Percentiles rank a stretch among this genome's conserved stretches.
Conservation (phyloP, 2,888 invertebrate species). For the Ennomos quercinarius region DNA sequence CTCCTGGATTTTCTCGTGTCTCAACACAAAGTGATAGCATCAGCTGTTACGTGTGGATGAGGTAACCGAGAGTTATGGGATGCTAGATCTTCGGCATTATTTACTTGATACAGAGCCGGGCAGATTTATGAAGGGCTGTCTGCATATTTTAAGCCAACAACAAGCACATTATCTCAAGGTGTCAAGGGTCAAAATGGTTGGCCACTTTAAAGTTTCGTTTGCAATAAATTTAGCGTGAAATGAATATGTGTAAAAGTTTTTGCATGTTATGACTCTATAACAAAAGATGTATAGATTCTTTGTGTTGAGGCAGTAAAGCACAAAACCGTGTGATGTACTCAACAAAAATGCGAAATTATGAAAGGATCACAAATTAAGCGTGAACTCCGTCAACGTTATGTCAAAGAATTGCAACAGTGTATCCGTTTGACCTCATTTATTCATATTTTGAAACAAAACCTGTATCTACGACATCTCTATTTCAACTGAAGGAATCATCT, state of each 20-base stretch:
- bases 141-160: constrained; percentile 9
- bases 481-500: constrained; percentile 8
- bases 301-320: constrained; percentile 2
- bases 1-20: constrained; percentile 38
- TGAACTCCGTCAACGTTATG: constrained; percentile 21
- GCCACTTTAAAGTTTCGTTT: not conserved
- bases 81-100: constrained; percentile 35
- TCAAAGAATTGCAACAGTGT: constrained; percentile 21
- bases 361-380: constrained; percentile 22
- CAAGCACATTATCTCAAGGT: constrained; percentile 22
- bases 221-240: constrained; percentile 8
- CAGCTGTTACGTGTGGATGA: constrained; percentile 25
- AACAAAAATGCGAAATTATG: constrained; percentile 17
- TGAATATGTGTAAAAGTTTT: constrained; percentile 16
- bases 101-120: constrained; percentile 30
- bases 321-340: not conserved
- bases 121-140: constrained; percentile 36
- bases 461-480: constrained; percentile 6
- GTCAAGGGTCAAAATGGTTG: constrained; percentile 7
- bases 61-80: constrained; percentile 37
- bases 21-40: constrained; percentile 39
- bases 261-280: constrained; percentile 15
- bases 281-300: constrained; percentile 12
- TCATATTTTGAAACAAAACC: constrained; percentile 13
- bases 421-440: constrained; percentile 22